These are phyloP conservation scores for Carterocephalus palaemon DNA, from an alignment of 2,888 invertebrate genomes.

Conservation along the genomic window DNA sequence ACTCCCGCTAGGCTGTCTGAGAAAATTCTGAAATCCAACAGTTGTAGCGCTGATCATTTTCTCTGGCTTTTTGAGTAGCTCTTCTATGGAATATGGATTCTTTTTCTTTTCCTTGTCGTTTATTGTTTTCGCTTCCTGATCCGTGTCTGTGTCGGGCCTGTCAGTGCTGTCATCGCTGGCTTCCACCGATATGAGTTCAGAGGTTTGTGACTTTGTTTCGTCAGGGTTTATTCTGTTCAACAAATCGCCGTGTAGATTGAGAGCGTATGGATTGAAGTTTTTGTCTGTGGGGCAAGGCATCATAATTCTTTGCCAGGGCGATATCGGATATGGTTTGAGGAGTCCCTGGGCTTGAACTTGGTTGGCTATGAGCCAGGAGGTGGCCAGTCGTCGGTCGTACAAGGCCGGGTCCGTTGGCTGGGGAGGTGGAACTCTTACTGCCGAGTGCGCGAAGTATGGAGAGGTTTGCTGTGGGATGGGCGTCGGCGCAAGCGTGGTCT, in stretches of 20 bases:
- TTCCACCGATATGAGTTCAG: conserved; percentile 75
- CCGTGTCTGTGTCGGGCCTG: conserved; percentile 67
- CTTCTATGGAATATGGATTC: conserved; percentile 93
- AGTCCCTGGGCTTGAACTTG: conserved; percentile 71
- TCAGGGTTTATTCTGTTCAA: conserved; percentile 61
- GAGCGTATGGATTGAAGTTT: conserved; percentile 62
- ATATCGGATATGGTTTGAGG: conserved; percentile 72
- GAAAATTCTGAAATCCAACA: conserved; percentile 62
- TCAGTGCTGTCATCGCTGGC: conserved; percentile 81
- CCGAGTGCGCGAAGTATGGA: conserved; percentile 66
- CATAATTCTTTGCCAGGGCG: conserved; percentile 80
- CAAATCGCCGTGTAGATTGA: conserved; percentile 59
- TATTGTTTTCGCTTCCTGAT: conserved; percentile 52
- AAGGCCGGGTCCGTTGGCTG: conserved; percentile 54
- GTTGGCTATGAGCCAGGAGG: conserved; percentile 77
- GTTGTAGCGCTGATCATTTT: conserved; percentile 72
- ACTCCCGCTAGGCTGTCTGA: conserved; percentile 80
- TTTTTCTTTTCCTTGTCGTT: conserved; percentile 80
- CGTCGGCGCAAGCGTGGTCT: conserved; percentile 51
- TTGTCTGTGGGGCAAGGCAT: conserved; percentile 72
- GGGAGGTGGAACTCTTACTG: conserved; percentile 62
- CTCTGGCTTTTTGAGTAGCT: conserved; percentile 88
- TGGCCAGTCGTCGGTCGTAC: conserved; percentile 73
- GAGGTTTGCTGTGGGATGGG: conserved; percentile 53
- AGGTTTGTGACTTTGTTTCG: conserved; percentile 64